Evolutionary conservation across 2,113 vertebrate species (phyloP).

Genomic region (Chloroceryle aenea): DNA sequence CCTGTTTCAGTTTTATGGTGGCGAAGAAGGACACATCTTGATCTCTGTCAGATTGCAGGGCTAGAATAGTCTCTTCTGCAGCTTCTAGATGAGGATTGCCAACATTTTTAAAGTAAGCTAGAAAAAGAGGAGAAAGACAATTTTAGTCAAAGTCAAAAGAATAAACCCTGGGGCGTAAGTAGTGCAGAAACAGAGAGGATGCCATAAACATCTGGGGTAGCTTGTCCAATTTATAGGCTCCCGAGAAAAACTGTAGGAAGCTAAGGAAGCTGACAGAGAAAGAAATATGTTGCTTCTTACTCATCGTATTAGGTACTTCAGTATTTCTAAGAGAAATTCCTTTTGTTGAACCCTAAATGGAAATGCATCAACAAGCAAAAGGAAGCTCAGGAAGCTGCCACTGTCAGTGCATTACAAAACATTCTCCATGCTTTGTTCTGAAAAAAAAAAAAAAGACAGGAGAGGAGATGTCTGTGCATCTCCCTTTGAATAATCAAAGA

Average conservation of each 20-base stretch:
- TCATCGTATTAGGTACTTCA: background rate
- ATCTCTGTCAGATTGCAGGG: conserved; percentile 88
- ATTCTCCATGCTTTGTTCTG: background rate
- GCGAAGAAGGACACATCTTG: conserved; percentile 90
- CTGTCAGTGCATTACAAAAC: background rate
- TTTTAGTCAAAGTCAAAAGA: background rate
- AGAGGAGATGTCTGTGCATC: background rate
- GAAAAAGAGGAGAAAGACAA: background rate
- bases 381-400: background rate
- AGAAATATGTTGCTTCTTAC: background rate
- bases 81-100: conserved; percentile 88
- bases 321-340: background rate
- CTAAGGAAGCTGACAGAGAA: background rate
- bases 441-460: too few species aligned
- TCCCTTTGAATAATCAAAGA: background rate
- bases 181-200: background rate
- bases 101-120: conserved; percentile 89
- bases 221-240: background rate
- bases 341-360: background rate
- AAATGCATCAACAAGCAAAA: background rate
- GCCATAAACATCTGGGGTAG: background rate
- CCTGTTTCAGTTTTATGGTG: conserved; percentile 80
- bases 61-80: conserved; percentile 84
- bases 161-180: background rate
- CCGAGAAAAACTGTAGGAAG: background rate